These are phyloP conservation scores for Sphaeramia orbicularis DNA, from an alignment of 2,797 vertebrate genomes.

Conservation along the genomic window DNA sequence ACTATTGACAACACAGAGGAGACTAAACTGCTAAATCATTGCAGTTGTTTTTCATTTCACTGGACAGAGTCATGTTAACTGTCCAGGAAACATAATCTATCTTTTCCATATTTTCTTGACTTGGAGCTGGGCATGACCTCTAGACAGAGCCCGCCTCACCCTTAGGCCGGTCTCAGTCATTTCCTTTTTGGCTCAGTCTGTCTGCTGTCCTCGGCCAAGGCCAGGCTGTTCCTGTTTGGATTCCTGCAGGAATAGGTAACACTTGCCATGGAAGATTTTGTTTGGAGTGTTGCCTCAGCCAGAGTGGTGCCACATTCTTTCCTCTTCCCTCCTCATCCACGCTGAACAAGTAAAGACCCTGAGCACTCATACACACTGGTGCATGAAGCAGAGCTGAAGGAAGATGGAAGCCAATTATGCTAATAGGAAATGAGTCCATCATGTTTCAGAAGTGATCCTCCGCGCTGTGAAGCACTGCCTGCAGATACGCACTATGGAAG, in stretches of 20 bases:
- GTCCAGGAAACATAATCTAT: background rate
- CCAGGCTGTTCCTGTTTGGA: conserved; percentile 80
- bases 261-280: conserved; percentile 56
- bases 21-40: no score
- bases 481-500: background rate
- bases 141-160: conserved; percentile 23
- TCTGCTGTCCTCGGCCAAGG: conserved; percentile 36
- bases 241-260: conserved; percentile 64
- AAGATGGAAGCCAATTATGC: conserved; percentile 14
- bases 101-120: conserved; percentile 12
- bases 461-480: background rate
- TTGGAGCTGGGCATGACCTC: conserved; percentile 9
- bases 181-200: conserved; percentile 26
- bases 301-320: conserved; percentile 53
- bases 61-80: no score
- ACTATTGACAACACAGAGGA: no score
- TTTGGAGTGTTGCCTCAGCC: conserved; percentile 52
- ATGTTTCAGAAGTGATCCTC: conserved; percentile 11
- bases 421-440: conserved; percentile 20
- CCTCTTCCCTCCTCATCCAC: conserved; percentile 33
- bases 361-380: background rate
- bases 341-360: conserved; percentile 9
- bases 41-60: no score
- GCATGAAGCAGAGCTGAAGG: background rate
- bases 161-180: background rate